Percentiles rank a stretch among this genome's conserved stretches.
phyloP scores from a whole-genome alignment of 2,113 vertebrate species.

The Solenodon paradoxus region DNA sequence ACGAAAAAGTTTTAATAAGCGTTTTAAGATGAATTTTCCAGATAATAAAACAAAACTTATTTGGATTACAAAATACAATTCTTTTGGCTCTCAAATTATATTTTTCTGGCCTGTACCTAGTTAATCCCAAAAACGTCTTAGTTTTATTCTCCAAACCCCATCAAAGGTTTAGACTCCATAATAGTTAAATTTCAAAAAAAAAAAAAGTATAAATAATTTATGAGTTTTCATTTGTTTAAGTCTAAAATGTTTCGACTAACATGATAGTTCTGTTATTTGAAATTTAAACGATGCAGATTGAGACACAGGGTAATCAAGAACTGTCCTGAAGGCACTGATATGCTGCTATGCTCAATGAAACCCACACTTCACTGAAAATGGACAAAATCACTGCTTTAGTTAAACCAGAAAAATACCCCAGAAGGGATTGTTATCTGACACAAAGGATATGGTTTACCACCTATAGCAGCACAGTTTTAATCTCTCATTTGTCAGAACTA shows the following conservation, averaged over 20 bases:
- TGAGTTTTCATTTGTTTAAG: slow-evolving; percentile 18
- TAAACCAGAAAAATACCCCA: slow-evolving; percentile 15
- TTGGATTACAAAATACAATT: not conserved
- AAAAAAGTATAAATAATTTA: not conserved
- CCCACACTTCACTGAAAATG: slow-evolving; percentile 29
- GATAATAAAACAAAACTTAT: not conserved
- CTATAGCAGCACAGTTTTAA: slow-evolving; percentile 6
- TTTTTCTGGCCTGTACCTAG: not conserved
- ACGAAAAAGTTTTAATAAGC: not conserved
- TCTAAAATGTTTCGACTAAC: slow-evolving; percentile 1
- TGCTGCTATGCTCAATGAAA: slow-evolving; percentile 9
- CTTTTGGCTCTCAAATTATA: not conserved
- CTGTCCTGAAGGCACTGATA: not conserved
- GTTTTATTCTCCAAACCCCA: slow-evolving; percentile 4
- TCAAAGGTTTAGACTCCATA: not conserved
- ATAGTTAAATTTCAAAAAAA: not conserved
- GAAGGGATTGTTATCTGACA: slow-evolving; percentile 6
- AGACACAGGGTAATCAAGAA: slow-evolving; percentile 28
- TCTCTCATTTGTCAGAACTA: slow-evolving; percentile 51
- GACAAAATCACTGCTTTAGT: not conserved
- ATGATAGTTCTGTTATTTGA: not conserved
- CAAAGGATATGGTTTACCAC: slow-evolving; percentile 23
- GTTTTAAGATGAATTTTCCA: not conserved
- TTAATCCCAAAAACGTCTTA: not conserved
- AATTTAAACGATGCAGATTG: slow-evolving; percentile 14